Percentiles rank a stretch among this genome's conserved stretches.
phyloP scores from a whole-genome alignment of 2,888 invertebrate species.

The Dynastes hyllus region DNA sequence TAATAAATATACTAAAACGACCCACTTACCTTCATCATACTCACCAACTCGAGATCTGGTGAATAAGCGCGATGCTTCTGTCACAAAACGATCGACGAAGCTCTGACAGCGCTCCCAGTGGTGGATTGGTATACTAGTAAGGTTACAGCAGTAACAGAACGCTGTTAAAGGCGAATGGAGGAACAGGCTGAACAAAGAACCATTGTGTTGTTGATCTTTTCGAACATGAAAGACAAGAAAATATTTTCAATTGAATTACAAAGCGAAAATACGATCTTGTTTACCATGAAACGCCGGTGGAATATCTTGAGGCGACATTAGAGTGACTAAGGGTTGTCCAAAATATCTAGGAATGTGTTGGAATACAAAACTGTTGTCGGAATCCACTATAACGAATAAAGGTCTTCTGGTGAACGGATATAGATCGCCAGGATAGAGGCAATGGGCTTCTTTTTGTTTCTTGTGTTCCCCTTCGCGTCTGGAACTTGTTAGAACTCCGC shows the following conservation, averaged over 20 bases:
- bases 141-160: conserved; percentile 92
- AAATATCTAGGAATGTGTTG: conserved; percentile 92
- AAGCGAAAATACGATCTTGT: conserved; percentile 22
- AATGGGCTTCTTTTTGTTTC: conserved; percentile 81
- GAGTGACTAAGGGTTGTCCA: conserved; percentile 92
- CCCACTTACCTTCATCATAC: conserved; percentile 67
- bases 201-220: conserved; percentile 88
- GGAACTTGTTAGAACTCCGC: conserved; percentile 92
- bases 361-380: conserved; percentile 95
- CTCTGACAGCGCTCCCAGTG: conserved; percentile 94
- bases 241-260: conserved; percentile 20
- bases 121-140: conserved; percentile 87
- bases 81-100: conserved; percentile 90
- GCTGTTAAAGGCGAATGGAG: conserved; percentile 95
- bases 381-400: conserved; percentile 94
- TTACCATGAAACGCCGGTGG: conserved; percentile 89
- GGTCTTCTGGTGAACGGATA: conserved; percentile 95
- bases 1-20: conserved; percentile 44
- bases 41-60: conserved; percentile 88
- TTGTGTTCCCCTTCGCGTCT: conserved; percentile 81
- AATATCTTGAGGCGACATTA: conserved; percentile 95
- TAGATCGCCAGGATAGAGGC: conserved; percentile 94
- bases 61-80: conserved; percentile 89
- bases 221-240: not conserved
- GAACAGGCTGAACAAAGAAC: conserved; percentile 95